These are phyloP conservation scores for Acanthosoma haemorrhoidale DNA, from an alignment of 2,888 invertebrate species.

Conservation along the genomic window DNA sequence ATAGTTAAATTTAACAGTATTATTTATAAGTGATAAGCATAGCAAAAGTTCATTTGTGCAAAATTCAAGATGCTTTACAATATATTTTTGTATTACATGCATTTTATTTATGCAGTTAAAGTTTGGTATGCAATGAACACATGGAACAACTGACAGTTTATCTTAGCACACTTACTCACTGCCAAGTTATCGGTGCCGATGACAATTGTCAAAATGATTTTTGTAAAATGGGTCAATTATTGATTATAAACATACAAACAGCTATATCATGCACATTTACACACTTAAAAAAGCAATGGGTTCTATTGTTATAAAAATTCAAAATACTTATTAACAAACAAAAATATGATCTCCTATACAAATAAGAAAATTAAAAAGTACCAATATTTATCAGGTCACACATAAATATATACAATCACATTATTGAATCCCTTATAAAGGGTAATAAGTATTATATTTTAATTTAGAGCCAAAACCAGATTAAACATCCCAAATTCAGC, in stretches of 20 bases:
- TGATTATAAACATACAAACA: background rate
- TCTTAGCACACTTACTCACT: background rate
- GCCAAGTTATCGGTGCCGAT: background rate
- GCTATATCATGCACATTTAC: background rate
- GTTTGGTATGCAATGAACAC: background rate
- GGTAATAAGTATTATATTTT: background rate
- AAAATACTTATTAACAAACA: background rate
- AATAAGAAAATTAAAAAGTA: background rate
- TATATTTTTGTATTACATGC: background rate
- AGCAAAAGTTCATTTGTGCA: background rate
- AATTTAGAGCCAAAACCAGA: slow-evolving; percentile 9
- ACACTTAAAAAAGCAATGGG: background rate
- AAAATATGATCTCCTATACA: background rate
- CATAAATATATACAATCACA: slow-evolving; percentile 9
- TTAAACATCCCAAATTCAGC: background rate
- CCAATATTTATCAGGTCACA: slow-evolving; percentile 4
- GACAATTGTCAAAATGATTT: background rate
- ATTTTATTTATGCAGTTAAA: background rate
- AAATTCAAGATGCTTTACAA: background rate
- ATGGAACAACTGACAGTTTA: background rate
- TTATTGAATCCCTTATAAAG: slow-evolving; percentile 22
- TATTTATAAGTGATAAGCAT: background rate
- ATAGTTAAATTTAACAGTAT: too few relatives aligned
- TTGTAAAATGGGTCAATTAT: background rate
- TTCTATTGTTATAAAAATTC: background rate